phyloP scores from a whole-genome alignment of 2,797 vertebrate species.

The Platyrinchus mystaceus region DNA sequence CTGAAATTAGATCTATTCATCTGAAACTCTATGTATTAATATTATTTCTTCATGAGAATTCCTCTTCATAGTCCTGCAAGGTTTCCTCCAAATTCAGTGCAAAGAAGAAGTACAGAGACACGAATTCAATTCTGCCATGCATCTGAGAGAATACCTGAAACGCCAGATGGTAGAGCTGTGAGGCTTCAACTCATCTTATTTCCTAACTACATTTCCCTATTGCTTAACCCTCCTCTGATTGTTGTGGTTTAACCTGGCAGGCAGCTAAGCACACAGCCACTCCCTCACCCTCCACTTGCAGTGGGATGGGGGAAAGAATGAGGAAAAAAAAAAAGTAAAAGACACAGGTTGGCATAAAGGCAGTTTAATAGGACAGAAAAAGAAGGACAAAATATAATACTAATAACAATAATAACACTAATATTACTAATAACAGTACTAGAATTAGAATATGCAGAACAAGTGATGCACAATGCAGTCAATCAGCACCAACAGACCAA shows the following conservation, averaged over 20 bases:
- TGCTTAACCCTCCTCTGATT: background rate
- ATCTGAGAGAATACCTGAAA: background rate
- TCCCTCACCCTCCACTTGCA: rapidly evolving
- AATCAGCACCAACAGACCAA: background rate
- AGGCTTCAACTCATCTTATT: background rate
- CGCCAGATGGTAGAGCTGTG: background rate
- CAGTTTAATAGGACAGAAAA: background rate
- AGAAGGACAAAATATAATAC: background rate
- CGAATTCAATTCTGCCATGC: background rate
- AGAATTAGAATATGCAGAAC: background rate
- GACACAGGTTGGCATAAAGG: background rate
- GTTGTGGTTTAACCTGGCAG: background rate
- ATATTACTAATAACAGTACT: background rate
- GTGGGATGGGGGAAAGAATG: background rate
- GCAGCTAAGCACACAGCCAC: background rate
- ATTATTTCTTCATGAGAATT: background rate
- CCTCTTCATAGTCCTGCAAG: background rate
- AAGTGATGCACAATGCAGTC: rapidly evolving
- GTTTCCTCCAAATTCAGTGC: background rate
- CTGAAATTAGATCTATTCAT: background rate
- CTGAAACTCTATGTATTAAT: background rate
- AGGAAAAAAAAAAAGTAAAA: background rate
- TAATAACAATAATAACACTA: background rate
- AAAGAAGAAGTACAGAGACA: background rate
- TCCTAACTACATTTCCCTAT: background rate